phyloP scores from a whole-genome alignment of 2,888 invertebrate genomes.

The Agonopterix arenella region DNA sequence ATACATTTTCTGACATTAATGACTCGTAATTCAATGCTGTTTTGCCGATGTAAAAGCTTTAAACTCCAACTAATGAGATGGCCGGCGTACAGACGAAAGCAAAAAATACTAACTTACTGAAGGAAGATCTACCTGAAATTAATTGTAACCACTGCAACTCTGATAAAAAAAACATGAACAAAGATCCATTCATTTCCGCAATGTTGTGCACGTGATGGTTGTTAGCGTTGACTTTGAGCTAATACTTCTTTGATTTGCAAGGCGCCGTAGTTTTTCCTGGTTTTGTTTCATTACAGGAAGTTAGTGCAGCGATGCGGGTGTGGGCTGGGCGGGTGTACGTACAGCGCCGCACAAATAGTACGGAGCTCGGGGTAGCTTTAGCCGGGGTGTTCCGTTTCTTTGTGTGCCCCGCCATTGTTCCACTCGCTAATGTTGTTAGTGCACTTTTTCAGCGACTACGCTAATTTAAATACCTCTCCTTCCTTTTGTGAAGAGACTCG shows the following conservation, averaged over 20 bases:
- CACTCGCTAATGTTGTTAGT: constrained; percentile 73
- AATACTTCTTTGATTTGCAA: constrained; percentile 18
- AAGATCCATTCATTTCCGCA: neutral
- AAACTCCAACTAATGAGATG: neutral
- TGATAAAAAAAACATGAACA: constrained; percentile 22
- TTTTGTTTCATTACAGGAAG: constrained; percentile 24
- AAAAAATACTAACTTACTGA: too few species aligned
- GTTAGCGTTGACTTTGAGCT: constrained; percentile 11
- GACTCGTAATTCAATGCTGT: neutral
- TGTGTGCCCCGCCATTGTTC: constrained; percentile 67
- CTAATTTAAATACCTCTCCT: constrained; percentile 74
- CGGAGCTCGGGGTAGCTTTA: constrained; percentile 28
- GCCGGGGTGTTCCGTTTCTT: constrained; percentile 53
- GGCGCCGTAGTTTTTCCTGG: constrained; percentile 14
- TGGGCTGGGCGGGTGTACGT: constrained; percentile 11
- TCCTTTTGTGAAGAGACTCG: constrained; percentile 70
- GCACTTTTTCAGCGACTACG: constrained; percentile 73
- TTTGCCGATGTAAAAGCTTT: neutral
- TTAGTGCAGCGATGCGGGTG: constrained; percentile 20
- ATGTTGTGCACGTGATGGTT: constrained; percentile 6
- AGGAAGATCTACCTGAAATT: neutral
- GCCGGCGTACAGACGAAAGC: too few species aligned
- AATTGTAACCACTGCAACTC: too few species aligned
- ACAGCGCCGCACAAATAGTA: constrained; percentile 13
- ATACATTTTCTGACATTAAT: neutral